Base-by-base conservation (phyloP, 2,888 invertebrate genomes). In the Eilema caniola region DNA sequence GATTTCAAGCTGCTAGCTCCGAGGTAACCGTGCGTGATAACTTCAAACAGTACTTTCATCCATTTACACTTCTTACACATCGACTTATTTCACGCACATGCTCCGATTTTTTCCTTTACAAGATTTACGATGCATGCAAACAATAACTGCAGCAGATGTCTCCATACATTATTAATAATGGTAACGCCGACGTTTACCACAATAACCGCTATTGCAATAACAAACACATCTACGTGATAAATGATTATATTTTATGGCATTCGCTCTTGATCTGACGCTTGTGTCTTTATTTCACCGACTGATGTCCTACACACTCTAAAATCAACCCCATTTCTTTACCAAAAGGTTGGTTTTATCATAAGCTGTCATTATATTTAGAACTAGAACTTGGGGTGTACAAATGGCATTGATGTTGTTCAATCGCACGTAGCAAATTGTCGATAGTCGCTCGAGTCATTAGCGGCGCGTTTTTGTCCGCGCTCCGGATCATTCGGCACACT, bases 341-440 rank as follows among this genome's bases (percentile, higher is more conserved):
- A 11, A 72, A 82, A 77, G 70, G 81, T 73, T 69, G 24, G 60
- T 72, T 77, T 79, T 87, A 66, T n/a, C 3, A 24, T 74, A 71
- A 10, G 11, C 25, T 2, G n/a, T 37, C n/a, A 37, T 63, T 78
- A 81, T 88, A 86, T 88, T 88, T 89, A 85, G 81, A 77, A 82
- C 84, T 83, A 74, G 76, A 84, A 79, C 80, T 83, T 89, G 85
- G 93, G 94, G 93, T 90, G 91, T 85, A 87, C 76, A 89, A 88
- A 92, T 91, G 83, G 91, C 89, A 94, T 95, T 94, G 93, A 94
- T 87, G 87, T 79, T 90, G 93, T 87, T 93, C 93, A 95, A 95
- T 95, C 94, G 95, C 77, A 93, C 91, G 94, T 89, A 93, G 90
- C 93, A 93, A 95, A 95, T 95, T 93, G 93, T 92, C 93, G 93